These are phyloP conservation scores for Dolichopus griseipennis DNA, from an alignment of 2,888 invertebrate species.

Conservation along the genomic window DNA sequence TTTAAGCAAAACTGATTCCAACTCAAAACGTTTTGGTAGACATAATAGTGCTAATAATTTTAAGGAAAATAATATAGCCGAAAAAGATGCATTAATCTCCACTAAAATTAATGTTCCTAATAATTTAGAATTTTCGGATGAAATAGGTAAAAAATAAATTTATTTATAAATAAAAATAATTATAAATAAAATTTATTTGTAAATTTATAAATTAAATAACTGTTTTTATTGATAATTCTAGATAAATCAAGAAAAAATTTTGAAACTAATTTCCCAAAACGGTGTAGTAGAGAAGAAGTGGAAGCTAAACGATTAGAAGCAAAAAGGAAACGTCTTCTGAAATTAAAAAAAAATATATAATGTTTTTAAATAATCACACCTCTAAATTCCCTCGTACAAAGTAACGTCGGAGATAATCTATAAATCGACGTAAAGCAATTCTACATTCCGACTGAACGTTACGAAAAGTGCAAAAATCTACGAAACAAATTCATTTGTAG, in stretches of 20 bases:
- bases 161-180: too few relatives aligned
- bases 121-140: background rate
- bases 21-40: background rate
- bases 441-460: too few relatives aligned
- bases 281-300: constrained; percentile 17
- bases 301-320: constrained; percentile 15
- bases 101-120: background rate
- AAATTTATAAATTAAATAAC: too few relatives aligned
- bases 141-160: background rate
- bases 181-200: too few relatives aligned
- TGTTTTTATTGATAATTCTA: too few relatives aligned
- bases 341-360: background rate
- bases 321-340: constrained; percentile 11
- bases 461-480: too few relatives aligned
- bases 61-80: background rate
- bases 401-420: too few relatives aligned
- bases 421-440: too few relatives aligned
- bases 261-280: background rate
- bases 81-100: background rate
- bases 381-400: too few relatives aligned
- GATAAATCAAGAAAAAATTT: too few relatives aligned
- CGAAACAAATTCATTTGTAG: too few relatives aligned
- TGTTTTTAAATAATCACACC: too few relatives aligned
- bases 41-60: background rate
- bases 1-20: background rate